Base-by-base conservation (phyloP, 1,140 invertebrate genomes). In the Leguminivora glycinivorella region DNA sequence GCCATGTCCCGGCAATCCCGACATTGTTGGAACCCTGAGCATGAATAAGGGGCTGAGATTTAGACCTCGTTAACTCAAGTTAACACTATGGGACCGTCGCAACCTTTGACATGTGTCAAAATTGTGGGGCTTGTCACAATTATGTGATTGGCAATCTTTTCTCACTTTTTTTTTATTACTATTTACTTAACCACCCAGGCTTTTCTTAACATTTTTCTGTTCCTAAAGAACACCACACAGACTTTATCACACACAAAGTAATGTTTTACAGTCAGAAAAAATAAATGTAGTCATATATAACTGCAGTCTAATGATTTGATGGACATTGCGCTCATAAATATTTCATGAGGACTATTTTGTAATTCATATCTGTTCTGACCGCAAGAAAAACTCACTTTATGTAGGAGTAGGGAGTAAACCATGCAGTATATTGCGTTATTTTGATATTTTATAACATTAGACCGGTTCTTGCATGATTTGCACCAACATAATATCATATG, bases 301-400 rank as follows among this genome's bases (percentile, higher is more conserved):
- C 34, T 38, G 34, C 34, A 38, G 34, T 14, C 40, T n/a, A 43
- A 17, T 43, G 40, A 43, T 43, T 43, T 43, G n/a, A 17, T 10
- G 40, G n/a, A 43, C 40, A 17, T 17, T n/a, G 40, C 40, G 40
- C n/a, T 43, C 2, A 60, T 60, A 10, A 60, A 60, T 60, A 60
- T 60, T 60, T 60, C 56, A 25, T 26, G 22, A 26, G 9, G 3
- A 10, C 17, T 25, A 60, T 29, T 38, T 60, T 60, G 56, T 60
- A 29, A 60, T 60, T n/a, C 25, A 60, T 26, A 60, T 14, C 40
- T 43, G 40, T 5, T 43, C 40, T 43, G 40, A 17, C 14, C 14
- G 40, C 40, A n/a, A n/a, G 40, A 43, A 43, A 43, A 43, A 43
- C n/a, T 1, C 17, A 6, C n/a, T 38, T 3, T 14, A 38, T 3